Evolutionary conservation across 1,140 invertebrate genomes (phyloP).

Genomic region (Pseudomyrmex concolor): DNA sequence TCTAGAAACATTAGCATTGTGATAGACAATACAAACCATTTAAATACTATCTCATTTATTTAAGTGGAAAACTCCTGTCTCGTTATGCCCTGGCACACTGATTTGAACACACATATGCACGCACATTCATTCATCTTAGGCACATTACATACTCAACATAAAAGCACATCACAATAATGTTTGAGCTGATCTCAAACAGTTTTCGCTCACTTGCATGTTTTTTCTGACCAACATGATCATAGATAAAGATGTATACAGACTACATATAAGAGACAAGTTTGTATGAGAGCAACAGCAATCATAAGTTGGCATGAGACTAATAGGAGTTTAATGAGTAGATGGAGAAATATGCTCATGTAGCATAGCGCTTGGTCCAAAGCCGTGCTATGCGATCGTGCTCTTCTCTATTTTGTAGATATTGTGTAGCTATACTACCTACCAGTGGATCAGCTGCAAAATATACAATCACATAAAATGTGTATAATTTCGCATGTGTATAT

Average conservation of each 20-base stretch:
- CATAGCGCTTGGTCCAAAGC: slow-evolving; percentile 99
- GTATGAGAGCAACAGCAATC: slow-evolving; percentile 70
- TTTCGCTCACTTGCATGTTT: slow-evolving; percentile 64
- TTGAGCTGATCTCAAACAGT: slow-evolving; percentile 70
- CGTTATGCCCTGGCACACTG: slow-evolving; percentile 68
- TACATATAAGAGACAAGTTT: slow-evolving; percentile 53
- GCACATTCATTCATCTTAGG: slow-evolving; percentile 77
- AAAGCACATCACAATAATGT: slow-evolving; percentile 76
- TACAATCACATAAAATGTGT: slow-evolving; percentile 4
- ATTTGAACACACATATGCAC: slow-evolving; percentile 59
- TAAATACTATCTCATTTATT: slow-evolving; percentile 77
- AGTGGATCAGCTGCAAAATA: slow-evolving; percentile 94
- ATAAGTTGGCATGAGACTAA: slow-evolving; percentile 81
- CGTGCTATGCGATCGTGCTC: slow-evolving; percentile 99
- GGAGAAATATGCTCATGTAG: slow-evolving; percentile 89
- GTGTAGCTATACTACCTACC: slow-evolving; percentile 98
- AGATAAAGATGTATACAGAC: slow-evolving; percentile 57
- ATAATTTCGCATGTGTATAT: neutral
- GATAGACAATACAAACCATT: slow-evolving; percentile 69
- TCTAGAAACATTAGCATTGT: slow-evolving; percentile 72
- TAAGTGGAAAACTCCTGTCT: slow-evolving; percentile 67
- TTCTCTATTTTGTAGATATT: slow-evolving; percentile 98
- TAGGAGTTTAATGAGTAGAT: slow-evolving; percentile 70
- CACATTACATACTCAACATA: slow-evolving; percentile 78
- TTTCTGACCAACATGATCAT: slow-evolving; percentile 68